phyloP scores from a whole-genome alignment of 2,113 vertebrate genomes.

The Felis catus region DNA sequence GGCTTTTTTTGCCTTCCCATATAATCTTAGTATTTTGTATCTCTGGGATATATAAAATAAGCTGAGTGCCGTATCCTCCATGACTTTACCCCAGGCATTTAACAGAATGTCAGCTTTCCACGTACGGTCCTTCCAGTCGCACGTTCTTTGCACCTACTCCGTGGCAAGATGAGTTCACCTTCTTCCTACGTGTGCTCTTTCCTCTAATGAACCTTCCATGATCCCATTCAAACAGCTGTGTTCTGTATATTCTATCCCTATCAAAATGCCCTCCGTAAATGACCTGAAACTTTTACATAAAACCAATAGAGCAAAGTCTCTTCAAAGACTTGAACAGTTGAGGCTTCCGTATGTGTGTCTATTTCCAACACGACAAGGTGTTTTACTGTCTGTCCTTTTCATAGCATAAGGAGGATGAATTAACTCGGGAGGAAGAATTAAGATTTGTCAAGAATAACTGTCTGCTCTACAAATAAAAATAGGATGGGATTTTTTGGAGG shows the following conservation, averaged over 20 bases:
- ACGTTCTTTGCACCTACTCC: neutral
- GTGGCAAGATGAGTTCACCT: neutral
- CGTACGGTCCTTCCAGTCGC: fast-evolving
- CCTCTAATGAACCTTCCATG: neutral
- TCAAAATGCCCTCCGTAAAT: neutral
- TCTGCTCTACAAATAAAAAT: neutral
- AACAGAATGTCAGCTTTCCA: neutral
- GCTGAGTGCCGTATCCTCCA: neutral
- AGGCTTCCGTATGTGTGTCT: neutral
- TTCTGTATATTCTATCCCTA: neutral
- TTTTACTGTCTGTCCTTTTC: neutral
- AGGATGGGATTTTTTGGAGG: neutral
- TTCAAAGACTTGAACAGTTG: neutral
- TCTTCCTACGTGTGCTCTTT: neutral
- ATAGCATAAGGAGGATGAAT: neutral
- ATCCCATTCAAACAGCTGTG: neutral
- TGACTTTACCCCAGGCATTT: neutral
- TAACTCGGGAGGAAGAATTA: neutral
- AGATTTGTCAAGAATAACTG: neutral
- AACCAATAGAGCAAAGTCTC: neutral
- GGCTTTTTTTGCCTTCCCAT: neutral
- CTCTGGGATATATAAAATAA: neutral
- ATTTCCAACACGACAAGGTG: neutral
- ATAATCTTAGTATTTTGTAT: neutral
- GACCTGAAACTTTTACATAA: neutral